Base-by-base conservation (phyloP, 2,113 vertebrate species). In the Heliornis fulica region DNA sequence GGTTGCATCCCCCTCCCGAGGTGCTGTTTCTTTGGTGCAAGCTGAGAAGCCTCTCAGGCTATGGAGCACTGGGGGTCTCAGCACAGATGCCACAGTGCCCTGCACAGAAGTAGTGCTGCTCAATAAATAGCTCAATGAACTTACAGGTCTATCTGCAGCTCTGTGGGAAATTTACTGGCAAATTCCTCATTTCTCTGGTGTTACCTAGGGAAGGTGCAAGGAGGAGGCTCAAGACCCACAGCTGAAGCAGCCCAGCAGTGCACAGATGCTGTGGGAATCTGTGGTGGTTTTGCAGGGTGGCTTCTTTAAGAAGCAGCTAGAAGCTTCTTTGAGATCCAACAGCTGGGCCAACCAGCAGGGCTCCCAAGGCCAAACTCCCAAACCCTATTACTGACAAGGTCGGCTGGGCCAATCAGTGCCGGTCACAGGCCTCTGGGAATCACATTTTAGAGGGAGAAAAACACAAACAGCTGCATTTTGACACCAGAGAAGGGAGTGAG, bases 161-260 rank as follows among this genome's bases (percentile, higher is more conserved):
- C 23, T 36, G 9, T 3, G 23, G 7, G 31, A 57, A 80, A 50
- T 56, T 72, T 34, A 74, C 19, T 38, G 43, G 6, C 43, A 87
- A 64, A 60, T 54, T 45, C 19, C 23, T 68, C 9, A 2, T 25
- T 50, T 12, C 46, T 57, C 8, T 0, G 3, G 13, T 41, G 79
- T 79, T 0, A 3, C 14, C 41, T 40, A 43, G 29, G 36, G 34
- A 91, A 83, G 41, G 45, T 0, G 0, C n/a, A 71, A 76, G 34
- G 16, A 83, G 2, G 3, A 74, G 32, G 65, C 20, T 78, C 34
- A 61, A 60, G 36, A 65, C 45, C 51, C 7, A 23, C 31, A 50
- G 23, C 28, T 75, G 66, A 53, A 90, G 61, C 25, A 83, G 32
- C 13, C 5, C 6, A 2, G 51, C 79, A 32, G 25, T 59, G 32